A percentile compares a stretch with the other conserved stretches of the same genome.
These are phyloP conservation scores for Drosophila bunnanda DNA, from an alignment of 2,888 invertebrate genomes.

Conservation along the genomic window DNA sequence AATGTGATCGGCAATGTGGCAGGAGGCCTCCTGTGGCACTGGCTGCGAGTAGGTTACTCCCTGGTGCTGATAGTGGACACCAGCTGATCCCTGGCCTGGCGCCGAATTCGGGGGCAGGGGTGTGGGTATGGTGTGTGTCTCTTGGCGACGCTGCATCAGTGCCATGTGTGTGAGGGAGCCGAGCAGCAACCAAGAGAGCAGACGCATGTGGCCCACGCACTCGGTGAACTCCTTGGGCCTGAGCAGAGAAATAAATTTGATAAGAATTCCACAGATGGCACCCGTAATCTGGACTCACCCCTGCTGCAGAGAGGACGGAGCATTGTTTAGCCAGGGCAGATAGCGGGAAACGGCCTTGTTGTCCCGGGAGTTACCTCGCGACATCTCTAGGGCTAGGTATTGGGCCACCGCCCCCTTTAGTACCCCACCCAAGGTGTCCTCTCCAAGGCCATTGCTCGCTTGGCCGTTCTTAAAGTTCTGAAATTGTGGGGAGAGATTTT, in stretches of 20 bases:
- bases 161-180: conserved; percentile 97
- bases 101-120: conserved; percentile 54
- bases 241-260: conserved; percentile 45
- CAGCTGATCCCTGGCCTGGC: conserved; percentile 50
- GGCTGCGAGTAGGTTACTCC: conserved; percentile 89
- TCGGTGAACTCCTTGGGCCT: conserved; percentile 97
- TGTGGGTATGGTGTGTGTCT: conserved; percentile 63
- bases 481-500: not conserved
- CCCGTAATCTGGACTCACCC: conserved; percentile 86
- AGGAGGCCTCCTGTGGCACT: conserved; percentile 97
- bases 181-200: conserved; percentile 97
- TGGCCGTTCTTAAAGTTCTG: conserved; percentile 86
- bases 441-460: conserved; percentile 90
- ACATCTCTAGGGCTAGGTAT: conserved; percentile 96
- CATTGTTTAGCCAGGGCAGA: conserved; percentile 95
- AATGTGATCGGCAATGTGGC: conserved; percentile 98
- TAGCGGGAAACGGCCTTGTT: conserved; percentile 92
- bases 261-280: not conserved
- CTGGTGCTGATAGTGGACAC: conserved; percentile 76
- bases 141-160: conserved; percentile 84
- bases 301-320: conserved; percentile 92
- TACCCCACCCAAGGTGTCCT: conserved; percentile 98
- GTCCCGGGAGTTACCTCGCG: conserved; percentile 93
- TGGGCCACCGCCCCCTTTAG: conserved; percentile 98
- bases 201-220: conserved; percentile 96